These are phyloP conservation scores for Ophion slaviceki DNA, from an alignment of 2,888 invertebrate genomes.

Conservation along the genomic window DNA sequence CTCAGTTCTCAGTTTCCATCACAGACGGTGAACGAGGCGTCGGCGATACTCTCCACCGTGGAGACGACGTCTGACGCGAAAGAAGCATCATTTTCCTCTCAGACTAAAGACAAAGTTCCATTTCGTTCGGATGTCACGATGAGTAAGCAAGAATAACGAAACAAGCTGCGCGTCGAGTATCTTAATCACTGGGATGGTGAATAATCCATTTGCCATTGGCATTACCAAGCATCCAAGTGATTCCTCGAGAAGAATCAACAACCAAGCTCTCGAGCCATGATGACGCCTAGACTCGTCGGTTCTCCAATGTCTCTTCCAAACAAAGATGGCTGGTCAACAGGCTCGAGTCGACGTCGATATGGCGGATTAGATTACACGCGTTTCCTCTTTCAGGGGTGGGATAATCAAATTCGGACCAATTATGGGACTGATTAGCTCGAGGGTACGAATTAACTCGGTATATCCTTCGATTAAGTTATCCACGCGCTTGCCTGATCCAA, in stretches of 20 bases:
- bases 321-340: neutral
- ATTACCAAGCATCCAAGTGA: neutral
- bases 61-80: neutral
- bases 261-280: neutral
- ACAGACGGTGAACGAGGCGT: slow-evolving; percentile 22
- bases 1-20: slow-evolving; percentile 40
- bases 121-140: slow-evolving; percentile 29
- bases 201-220: slow-evolving; percentile 10
- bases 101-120: slow-evolving; percentile 17
- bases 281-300: slow-evolving; percentile 13
- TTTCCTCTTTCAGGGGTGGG: slow-evolving; percentile 1
- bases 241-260: slow-evolving; percentile 4
- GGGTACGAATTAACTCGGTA: slow-evolving; percentile 55
- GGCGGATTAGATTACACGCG: slow-evolving; percentile 17
- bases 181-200: slow-evolving; percentile 1
- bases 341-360: neutral
- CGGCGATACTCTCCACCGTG: neutral
- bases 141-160: slow-evolving; percentile 12
- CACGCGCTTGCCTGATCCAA: slow-evolving; percentile 23
- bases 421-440: slow-evolving; percentile 56
- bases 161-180: neutral
- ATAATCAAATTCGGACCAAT: slow-evolving; percentile 54
- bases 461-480: slow-evolving; percentile 40
- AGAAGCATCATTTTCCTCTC: slow-evolving; percentile 31
- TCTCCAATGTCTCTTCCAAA: neutral